Conservation (phyloP, 2,797 vertebrate species). For the Channa striata region DNA sequence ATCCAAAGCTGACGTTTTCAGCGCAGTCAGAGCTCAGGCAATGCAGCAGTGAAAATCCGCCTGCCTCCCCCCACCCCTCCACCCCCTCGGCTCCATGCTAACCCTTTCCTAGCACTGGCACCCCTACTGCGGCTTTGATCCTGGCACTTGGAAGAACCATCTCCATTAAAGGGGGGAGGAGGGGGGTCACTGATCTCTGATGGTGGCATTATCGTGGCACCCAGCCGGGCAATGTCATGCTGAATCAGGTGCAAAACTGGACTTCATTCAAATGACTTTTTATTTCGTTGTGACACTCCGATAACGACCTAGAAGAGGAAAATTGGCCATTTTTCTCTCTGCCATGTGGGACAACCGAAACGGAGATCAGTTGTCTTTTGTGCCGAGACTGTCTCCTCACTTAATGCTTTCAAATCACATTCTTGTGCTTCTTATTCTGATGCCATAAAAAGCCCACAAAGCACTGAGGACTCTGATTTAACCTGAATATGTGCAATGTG, state of each 20-base stretch:
- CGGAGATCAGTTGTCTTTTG: constrained; percentile 3
- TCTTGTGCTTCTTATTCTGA: constrained; percentile 14
- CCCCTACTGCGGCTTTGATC: constrained; percentile 69
- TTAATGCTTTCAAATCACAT: constrained; percentile 20
- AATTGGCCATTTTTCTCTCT: not conserved
- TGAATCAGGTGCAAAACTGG: constrained; percentile 42
- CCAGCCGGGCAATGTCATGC: constrained; percentile 52
- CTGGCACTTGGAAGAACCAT: constrained; percentile 56
- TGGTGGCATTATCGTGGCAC: constrained; percentile 40
- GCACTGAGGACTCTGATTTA: not conserved
- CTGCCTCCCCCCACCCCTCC: constrained; percentile 13
- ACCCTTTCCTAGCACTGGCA: constrained; percentile 54
- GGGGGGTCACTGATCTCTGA: constrained; percentile 35
- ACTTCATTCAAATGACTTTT: constrained; percentile 12
- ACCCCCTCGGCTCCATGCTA: constrained; percentile 38
- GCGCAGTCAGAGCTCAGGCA: constrained; percentile 35
- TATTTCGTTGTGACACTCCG: not conserved
- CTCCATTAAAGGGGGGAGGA: constrained; percentile 31
- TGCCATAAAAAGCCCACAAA: constrained; percentile 7
- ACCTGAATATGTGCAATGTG: constrained; percentile 19
- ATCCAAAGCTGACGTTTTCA: constrained; percentile 31
- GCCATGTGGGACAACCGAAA: not conserved
- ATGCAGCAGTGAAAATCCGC: constrained; percentile 46
- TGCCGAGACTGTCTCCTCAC: not conserved
- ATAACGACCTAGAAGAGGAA: not conserved